Evolutionary conservation across 2,888 invertebrate species (phyloP).

Genomic region (Tetranychus truncatus): DNA sequence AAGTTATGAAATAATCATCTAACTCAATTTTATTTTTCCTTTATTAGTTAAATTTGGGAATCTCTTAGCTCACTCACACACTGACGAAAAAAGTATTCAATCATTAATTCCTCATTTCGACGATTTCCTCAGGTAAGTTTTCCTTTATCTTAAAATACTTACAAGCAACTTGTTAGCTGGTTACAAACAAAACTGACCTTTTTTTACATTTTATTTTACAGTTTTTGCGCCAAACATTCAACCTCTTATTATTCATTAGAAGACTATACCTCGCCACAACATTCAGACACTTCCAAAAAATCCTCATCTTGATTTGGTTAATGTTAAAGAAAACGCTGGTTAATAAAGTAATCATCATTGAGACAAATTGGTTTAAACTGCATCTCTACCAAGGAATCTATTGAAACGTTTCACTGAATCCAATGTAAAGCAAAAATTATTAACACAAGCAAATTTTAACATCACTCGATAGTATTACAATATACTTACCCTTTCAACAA

Average conservation of each 20-base stretch:
- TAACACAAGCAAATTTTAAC: too few species aligned
- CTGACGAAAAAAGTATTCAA: constrained; percentile 72
- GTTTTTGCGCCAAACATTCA: background rate
- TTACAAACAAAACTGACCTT: background rate
- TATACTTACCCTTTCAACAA: too few species aligned
- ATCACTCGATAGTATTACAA: too few species aligned
- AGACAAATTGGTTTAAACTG: too few species aligned
- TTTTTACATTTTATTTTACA: background rate
- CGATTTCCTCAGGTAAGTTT: constrained; percentile 53
- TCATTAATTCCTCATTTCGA: constrained; percentile 62
- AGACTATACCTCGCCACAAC: background rate
- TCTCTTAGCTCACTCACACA: constrained; percentile 68
- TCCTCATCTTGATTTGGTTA: background rate
- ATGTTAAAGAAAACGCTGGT: background rate
- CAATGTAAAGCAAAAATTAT: too few species aligned
- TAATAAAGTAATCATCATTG: too few species aligned
- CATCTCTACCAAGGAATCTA: too few species aligned
- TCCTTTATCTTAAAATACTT: too few species aligned
- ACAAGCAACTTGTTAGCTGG: too few species aligned
- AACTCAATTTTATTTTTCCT: background rate
- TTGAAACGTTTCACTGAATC: too few species aligned
- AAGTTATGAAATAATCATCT: background rate
- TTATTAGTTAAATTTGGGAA: constrained; percentile 55
- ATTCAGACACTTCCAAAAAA: background rate
- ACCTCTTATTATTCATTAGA: background rate